Conservation (phyloP, 1,140 invertebrate species). For the Physella acuta region DNA sequence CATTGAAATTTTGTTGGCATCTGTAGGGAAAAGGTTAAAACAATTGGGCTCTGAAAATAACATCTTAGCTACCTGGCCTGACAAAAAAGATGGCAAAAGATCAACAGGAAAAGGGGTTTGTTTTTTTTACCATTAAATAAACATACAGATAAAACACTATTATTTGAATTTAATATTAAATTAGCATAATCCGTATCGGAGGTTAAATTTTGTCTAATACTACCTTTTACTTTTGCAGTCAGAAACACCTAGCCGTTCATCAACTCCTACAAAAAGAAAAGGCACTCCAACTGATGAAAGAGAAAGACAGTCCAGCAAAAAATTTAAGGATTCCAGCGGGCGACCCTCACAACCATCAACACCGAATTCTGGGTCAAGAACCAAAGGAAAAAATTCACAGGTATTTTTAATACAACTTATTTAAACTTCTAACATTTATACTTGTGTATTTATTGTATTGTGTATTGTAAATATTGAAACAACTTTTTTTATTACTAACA, state of each 20-base stretch:
- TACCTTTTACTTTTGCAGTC: conserved; percentile 13
- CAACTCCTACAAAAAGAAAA: conserved; percentile 49
- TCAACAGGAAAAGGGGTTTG: conserved; percentile 61
- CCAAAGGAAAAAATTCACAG: conserved; percentile 50
- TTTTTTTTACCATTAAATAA: conserved; percentile 12
- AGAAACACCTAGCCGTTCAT: conserved; percentile 14
- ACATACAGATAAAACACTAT: too few relatives aligned
- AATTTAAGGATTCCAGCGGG: conserved; percentile 53
- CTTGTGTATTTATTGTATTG: too few relatives aligned
- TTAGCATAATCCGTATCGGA: too few relatives aligned
- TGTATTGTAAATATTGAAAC: too few relatives aligned
- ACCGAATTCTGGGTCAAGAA: conserved; percentile 34
- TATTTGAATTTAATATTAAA: too few relatives aligned
- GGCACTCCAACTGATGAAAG: conserved; percentile 29
- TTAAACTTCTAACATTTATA: neutral
- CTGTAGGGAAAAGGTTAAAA: conserved; percentile 75
- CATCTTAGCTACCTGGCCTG: conserved; percentile 56
- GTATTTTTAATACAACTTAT: conserved; percentile 17
- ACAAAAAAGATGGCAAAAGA: conserved; percentile 53
- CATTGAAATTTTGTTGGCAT: conserved; percentile 82
- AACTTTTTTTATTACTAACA: neutral
- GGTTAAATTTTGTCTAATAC: too few relatives aligned
- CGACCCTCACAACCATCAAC: conserved; percentile 39
- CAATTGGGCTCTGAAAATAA: conserved; percentile 73
- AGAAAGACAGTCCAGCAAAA: conserved; percentile 56